phyloP scores from a whole-genome alignment of 2,888 invertebrate species.

The Pantelozetes paolii region DNA sequence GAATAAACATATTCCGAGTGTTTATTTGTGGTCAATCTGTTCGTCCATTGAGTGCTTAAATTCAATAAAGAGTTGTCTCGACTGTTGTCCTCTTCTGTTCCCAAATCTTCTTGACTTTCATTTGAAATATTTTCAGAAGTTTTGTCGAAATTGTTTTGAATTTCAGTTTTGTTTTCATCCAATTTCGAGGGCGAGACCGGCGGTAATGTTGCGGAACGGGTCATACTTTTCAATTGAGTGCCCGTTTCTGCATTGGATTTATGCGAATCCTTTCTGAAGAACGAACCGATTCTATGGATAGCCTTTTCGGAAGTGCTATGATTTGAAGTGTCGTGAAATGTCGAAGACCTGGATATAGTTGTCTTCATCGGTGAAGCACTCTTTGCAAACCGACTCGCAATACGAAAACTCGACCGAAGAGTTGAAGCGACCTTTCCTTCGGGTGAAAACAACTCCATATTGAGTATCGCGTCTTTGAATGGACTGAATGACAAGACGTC shows the following conservation, averaged over 20 bases:
- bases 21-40: conserved; percentile 43
- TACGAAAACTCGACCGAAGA: conserved; percentile 46
- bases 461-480: conserved; percentile 46
- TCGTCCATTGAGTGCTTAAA: conserved; percentile 37
- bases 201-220: conserved; percentile 47
- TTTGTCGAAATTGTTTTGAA: neutral
- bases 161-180: neutral
- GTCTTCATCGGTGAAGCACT: conserved; percentile 13
- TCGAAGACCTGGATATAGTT: conserved; percentile 47
- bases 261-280: conserved; percentile 21
- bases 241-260: neutral
- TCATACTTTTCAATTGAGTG: conserved; percentile 41
- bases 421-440: conserved; percentile 45
- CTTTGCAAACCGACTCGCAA: conserved; percentile 38
- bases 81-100: neutral
- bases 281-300: conserved; percentile 12
- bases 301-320: conserved; percentile 40
- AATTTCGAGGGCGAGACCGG: conserved; percentile 22
- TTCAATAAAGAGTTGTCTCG: conserved; percentile 11
- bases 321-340: conserved; percentile 46
- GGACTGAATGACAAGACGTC: conserved; percentile 45
- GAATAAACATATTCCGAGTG: conserved; percentile 54
- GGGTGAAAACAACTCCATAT: conserved; percentile 45
- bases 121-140: neutral
- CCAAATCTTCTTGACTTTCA: conserved; percentile 30